Evolutionary conservation across 2,113 vertebrate species (phyloP), one percentile per base, ranked within the genome.

Genomic region (Halcyon malimbica): DNA sequence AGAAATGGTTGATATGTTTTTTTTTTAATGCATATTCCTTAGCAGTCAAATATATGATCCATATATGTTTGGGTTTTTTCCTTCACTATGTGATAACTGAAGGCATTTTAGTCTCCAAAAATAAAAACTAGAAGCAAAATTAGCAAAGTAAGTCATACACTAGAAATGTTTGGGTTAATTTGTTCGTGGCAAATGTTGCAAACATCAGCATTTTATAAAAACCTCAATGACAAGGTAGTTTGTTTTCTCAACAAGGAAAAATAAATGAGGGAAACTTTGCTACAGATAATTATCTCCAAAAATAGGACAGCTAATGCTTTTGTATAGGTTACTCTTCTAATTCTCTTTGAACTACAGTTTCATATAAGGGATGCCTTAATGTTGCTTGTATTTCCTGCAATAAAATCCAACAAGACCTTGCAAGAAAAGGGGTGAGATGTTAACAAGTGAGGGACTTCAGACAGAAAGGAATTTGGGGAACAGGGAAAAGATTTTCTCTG

Each of bases 161-260:
- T 17, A 31, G 54, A 95, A 96, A 93, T 48, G 88, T 88, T 50
- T 86, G 85, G 68, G 88, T 59, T 91, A 67, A 37, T 80, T 90
- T 82, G 76, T 23, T 57, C 2, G 2, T 1, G 39, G 92, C 46
- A 50, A 80, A 70, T 59, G 73, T 44, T 96, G 94, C 83, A 83
- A 46, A 95, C 71, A 94, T 92, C 92, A 92, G 93, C 89, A 64
- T 83, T 96, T 96, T 90, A 67, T 80, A 19, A 86, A 73, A 39
- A 67, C 87, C 92, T 95, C 93, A 86, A 16, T 86, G 82, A 88
- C 90, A 89, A 70, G 85, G 59, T 31, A 31, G 39, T 75, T 94
- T 87, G 75, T 88, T 90, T 94, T 77, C 94, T 95, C 85, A 92
- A 28, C 7, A 5, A 54, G 37, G 37, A 16, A 65, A 91, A 87